phyloP scores from a whole-genome alignment of 2,113 vertebrate species.

The Cervus canadensis region DNA sequence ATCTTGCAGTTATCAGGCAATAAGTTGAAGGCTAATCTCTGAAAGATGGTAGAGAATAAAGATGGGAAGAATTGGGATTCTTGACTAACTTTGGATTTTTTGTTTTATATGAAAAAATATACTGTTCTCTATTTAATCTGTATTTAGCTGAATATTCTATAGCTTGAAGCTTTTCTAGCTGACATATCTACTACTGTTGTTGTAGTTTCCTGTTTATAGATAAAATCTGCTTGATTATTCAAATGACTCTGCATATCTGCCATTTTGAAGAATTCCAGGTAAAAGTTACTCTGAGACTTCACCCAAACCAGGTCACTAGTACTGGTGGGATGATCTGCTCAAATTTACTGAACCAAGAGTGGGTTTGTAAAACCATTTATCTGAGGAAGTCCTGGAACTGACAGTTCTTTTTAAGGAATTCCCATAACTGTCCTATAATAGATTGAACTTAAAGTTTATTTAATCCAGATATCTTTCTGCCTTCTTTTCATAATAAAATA shows the following conservation, averaged over 20 bases:
- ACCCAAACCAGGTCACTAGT: background rate
- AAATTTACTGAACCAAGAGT: background rate
- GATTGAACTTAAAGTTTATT: background rate
- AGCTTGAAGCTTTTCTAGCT: slow-evolving; percentile 24
- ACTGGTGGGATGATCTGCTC: background rate
- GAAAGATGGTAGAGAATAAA: background rate
- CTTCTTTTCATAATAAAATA: slow-evolving; percentile 17
- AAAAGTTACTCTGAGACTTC: background rate
- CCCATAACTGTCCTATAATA: background rate
- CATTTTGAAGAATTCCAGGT: background rate
- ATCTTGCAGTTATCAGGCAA: background rate
- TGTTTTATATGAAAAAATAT: background rate
- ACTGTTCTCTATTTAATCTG: background rate
- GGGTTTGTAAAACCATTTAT: background rate
- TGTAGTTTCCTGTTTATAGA: background rate
- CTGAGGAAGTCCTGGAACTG: background rate
- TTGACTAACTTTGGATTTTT: background rate
- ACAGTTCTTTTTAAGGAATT: background rate
- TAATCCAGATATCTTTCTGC: background rate
- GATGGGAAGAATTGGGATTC: background rate
- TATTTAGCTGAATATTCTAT: background rate
- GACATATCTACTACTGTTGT: background rate
- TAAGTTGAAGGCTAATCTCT: background rate
- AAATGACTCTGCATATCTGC: background rate
- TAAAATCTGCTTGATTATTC: background rate